These are phyloP conservation scores for Capricornis sumatraensis DNA, from an alignment of 2,113 vertebrate species.

Conservation along the genomic window DNA sequence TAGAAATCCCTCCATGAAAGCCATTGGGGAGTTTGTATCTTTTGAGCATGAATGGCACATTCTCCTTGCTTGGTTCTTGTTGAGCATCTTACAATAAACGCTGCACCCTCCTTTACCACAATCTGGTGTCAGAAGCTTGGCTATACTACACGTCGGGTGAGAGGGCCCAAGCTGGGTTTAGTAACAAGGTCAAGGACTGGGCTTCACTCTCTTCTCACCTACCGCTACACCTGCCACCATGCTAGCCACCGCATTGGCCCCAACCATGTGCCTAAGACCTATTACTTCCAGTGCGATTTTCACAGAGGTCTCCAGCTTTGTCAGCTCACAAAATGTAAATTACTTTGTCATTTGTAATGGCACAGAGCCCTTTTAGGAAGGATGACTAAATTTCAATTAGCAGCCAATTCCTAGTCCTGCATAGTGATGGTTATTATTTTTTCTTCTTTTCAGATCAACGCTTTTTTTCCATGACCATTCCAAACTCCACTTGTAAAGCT, in stretches of 20 bases:
- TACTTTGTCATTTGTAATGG: not conserved
- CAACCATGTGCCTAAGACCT: not conserved
- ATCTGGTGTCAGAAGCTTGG: not conserved
- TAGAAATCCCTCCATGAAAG: not conserved
- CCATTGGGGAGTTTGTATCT: not conserved
- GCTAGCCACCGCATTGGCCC: not conserved
- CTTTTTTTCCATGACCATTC: not conserved
- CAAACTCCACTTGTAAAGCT: not conserved
- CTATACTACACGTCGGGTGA: not conserved
- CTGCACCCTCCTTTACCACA: not conserved
- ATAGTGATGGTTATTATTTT: not conserved
- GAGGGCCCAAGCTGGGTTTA: not conserved
- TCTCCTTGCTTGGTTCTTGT: not conserved
- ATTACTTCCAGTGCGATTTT: not conserved
- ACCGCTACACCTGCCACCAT: not conserved
- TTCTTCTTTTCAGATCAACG: not conserved
- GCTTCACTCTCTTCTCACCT: not conserved
- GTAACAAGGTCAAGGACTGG: not conserved
- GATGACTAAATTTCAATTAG: not conserved
- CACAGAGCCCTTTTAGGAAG: not conserved
- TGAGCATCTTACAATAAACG: not conserved
- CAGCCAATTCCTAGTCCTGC: not conserved
- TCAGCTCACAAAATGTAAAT: not conserved
- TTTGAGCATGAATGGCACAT: not conserved
- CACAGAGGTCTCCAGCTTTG: not conserved